phyloP scores from a whole-genome alignment of 2,797 vertebrate species.

The Loriculus beryllinus region DNA sequence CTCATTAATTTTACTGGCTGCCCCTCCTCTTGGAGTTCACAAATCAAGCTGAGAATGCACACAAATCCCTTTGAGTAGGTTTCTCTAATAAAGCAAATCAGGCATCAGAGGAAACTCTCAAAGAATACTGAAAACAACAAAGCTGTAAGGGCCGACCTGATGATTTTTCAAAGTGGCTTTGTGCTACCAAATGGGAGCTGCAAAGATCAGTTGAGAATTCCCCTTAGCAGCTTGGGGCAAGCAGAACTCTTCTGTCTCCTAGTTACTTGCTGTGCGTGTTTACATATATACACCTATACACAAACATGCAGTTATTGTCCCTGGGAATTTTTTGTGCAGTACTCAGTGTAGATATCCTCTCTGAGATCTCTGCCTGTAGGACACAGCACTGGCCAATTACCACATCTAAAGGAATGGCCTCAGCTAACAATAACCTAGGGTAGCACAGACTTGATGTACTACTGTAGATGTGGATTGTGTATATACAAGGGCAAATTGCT shows the following conservation, averaged over 20 bases:
- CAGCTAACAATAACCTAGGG: background rate
- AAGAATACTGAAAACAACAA: slow-evolving; percentile 27
- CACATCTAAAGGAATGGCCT: background rate
- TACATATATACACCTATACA: too few species aligned
- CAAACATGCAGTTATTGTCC: fast-evolving
- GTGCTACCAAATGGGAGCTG: background rate
- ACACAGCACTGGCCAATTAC: background rate
- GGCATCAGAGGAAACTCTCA: slow-evolving; percentile 34
- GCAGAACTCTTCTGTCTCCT: background rate
- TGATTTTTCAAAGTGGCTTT: slow-evolving; percentile 6
- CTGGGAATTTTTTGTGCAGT: fast-evolving
- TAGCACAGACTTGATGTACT: background rate
- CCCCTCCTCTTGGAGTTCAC: slow-evolving; percentile 68
- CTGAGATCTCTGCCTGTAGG: background rate
- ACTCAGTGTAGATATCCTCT: background rate
- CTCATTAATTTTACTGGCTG: slow-evolving; percentile 70
- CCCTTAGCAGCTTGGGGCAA: background rate
- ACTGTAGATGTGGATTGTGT: background rate
- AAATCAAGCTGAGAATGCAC: slow-evolving; percentile 65
- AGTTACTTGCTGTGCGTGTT: background rate
- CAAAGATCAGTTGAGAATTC: background rate
- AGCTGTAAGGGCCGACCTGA: background rate
- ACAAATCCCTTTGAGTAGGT: slow-evolving; percentile 61
- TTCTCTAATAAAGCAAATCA: slow-evolving; percentile 57
- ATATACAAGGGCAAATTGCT: background rate